Conservation (phyloP, 2,888 invertebrate species). For the Drosophila nr. fundita region DNA sequence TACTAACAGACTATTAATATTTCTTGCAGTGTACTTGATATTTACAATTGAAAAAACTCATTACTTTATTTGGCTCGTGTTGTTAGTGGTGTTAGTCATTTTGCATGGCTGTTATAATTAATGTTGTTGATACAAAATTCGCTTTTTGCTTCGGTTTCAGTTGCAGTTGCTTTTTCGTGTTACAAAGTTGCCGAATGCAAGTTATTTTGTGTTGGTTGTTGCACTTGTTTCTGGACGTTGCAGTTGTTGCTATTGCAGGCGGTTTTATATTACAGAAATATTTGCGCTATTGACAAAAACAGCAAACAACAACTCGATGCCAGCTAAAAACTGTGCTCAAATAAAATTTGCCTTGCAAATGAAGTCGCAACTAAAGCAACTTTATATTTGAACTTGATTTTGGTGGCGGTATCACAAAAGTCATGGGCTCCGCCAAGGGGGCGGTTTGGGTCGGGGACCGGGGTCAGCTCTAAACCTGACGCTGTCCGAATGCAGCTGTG, state of each 20-base stretch:
- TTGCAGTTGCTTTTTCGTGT: slow-evolving; percentile 59
- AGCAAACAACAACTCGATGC: slow-evolving; percentile 33
- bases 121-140: slow-evolving; percentile 74
- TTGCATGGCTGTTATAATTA: slow-evolving; percentile 74
- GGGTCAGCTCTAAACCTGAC: slow-evolving; percentile 69
- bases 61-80: slow-evolving; percentile 59
- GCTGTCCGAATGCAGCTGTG: slow-evolving; percentile 70
- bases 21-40: slow-evolving; percentile 54
- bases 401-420: slow-evolving; percentile 69
- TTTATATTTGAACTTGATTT: slow-evolving; percentile 80
- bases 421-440: slow-evolving; percentile 50
- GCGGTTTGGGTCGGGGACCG: slow-evolving; percentile 44
- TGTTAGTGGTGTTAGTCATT: slow-evolving; percentile 33
- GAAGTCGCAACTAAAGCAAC: slow-evolving; percentile 54
- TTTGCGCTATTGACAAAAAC: slow-evolving; percentile 65
- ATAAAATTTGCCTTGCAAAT: slow-evolving; percentile 76
- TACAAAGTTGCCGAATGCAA: slow-evolving; percentile 63
- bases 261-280: slow-evolving; percentile 79
- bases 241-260: slow-evolving; percentile 64
- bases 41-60: slow-evolving; percentile 64
- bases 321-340: slow-evolving; percentile 44
- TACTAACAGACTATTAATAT: neutral
- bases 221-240: slow-evolving; percentile 59
- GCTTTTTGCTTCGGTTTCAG: slow-evolving; percentile 51
- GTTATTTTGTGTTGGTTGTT: slow-evolving; percentile 56